phyloP scores from a whole-genome alignment of 2,888 invertebrate genomes.

The Cataglyphis cursor region DNA sequence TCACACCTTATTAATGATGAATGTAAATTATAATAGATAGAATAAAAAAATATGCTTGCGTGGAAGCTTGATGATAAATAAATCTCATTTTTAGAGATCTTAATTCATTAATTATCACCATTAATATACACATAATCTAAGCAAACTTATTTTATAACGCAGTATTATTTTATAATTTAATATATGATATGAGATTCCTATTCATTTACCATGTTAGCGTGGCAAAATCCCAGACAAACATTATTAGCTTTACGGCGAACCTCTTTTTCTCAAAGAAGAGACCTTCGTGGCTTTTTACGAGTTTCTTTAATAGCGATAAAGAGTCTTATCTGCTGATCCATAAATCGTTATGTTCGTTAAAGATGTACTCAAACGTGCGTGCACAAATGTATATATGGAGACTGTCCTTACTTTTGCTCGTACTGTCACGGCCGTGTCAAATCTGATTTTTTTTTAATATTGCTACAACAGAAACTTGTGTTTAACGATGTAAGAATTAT shows the following conservation, averaged over 20 bases:
- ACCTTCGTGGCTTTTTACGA: conserved; percentile 76
- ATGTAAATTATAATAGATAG: background rate
- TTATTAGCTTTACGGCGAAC: background rate
- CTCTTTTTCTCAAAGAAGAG: conserved; percentile 56
- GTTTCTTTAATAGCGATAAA: conserved; percentile 81
- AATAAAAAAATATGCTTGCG: background rate
- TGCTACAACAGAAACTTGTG: conserved; percentile 19
- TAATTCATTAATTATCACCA: background rate
- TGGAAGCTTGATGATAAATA: background rate
- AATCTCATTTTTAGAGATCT: background rate
- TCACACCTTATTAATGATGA: background rate
- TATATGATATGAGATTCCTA: background rate
- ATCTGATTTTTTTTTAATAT: conserved; percentile 23
- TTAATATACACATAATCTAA: background rate
- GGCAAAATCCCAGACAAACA: conserved; percentile 8
- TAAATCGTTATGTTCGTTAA: conserved; percentile 75
- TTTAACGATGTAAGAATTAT: conserved; percentile 44
- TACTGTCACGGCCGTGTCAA: conserved; percentile 40
- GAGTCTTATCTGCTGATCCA: conserved; percentile 79
- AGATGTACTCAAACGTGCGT: conserved; percentile 11
- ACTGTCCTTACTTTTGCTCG: conserved; percentile 23
- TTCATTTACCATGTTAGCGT: background rate
- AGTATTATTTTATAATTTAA: conserved; percentile 1
- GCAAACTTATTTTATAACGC: conserved; percentile 6
- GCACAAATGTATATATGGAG: conserved; percentile 13